A percentile compares a stretch with the other conserved stretches of the same genome.
Conservation (phyloP, 1,140 invertebrate species). For the Caenorhabditis inopinata region DNA sequence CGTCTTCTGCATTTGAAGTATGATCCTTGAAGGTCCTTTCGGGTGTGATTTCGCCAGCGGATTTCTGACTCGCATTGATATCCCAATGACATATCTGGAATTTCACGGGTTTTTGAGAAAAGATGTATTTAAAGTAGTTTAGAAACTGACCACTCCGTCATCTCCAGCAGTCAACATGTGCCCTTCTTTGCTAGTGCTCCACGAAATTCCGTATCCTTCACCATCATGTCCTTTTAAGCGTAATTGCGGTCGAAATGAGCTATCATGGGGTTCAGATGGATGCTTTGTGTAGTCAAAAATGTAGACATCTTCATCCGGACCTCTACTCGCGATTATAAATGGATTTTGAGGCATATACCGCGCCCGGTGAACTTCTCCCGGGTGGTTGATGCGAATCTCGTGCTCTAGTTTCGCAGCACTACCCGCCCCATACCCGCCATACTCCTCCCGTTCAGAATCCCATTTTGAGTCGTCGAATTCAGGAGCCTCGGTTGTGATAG, state of each 20-base stretch:
- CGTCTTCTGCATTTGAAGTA: slow-evolving; percentile 90
- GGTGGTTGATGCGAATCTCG: slow-evolving; percentile 99
- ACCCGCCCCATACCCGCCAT: neutral
- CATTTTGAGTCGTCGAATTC: slow-evolving; percentile 14
- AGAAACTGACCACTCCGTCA: slow-evolving; percentile 82
- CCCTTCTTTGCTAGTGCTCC: slow-evolving; percentile 98
- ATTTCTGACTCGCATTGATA: slow-evolving; percentile 80
- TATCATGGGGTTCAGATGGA: slow-evolving; percentile 89
- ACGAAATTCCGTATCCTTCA: slow-evolving; percentile 93
- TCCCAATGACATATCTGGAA: slow-evolving; percentile 88
- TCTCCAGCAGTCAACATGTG: slow-evolving; percentile 94
- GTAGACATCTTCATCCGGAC: slow-evolving; percentile 92
- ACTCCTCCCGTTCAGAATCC: neutral
- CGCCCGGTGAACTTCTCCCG: slow-evolving; percentile 97
- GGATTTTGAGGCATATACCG: slow-evolving; percentile 99
- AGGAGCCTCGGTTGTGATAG: neutral
- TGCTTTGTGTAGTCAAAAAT: slow-evolving; percentile 99
- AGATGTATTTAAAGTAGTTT: neutral
- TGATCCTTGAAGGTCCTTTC: slow-evolving; percentile 98
- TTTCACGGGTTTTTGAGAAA: no score
- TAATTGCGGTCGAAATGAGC: slow-evolving; percentile 76
- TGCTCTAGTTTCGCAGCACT: slow-evolving; percentile 87
- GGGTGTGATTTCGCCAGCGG: slow-evolving; percentile 90
- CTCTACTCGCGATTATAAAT: slow-evolving; percentile 98
- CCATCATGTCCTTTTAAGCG: slow-evolving; percentile 93